Evolutionary conservation across 2,113 vertebrate species (phyloP), one percentile per base, ranked within the genome.

Genomic region (Sterna hirundo): DNA sequence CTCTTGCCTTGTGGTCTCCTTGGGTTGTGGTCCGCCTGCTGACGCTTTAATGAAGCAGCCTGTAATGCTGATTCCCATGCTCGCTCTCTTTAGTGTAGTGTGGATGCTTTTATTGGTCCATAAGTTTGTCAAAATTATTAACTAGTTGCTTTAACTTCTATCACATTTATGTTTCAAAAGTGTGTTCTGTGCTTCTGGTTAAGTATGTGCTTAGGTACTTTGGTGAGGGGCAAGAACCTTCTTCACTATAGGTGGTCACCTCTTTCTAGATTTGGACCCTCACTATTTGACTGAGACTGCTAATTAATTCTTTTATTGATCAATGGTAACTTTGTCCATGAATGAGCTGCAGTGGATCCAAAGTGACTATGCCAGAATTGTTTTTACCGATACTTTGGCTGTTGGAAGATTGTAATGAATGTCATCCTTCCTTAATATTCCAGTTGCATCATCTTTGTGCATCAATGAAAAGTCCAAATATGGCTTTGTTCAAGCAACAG

Each of bases 401-500:
- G 23, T 47, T 77, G 34, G 46, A 92, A 90, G 46, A 26, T 55
- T 1, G 2, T 26, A 72, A 77, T 47, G 25, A 20, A 42, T 72
- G 34, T 93, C 32, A 76, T 66, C 68, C 10, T 80, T 86, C 61
- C 32, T 95, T 93, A n/a, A 26, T 62, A 10, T 96, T 96, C 60
- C 68, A 98, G 98, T 72, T 79, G n/a, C 77, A 44, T 82, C 44
- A 27, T 84, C 76, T 87, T 72, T 82, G 89, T 89, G 47, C 81
- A 97, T 98, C 98, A 94, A 99, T 99, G 99, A 99, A 94, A 98
- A 99, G 96, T 92, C 97, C 96, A 71, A 96, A 97, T 81, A 99
- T 99, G 99, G 99, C 98, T 81, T 96, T 98, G 36, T 99, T 99
- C 98, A 99, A 99, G 91, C 99, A 99, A 93, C 98, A 99, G 97